Percentiles rank a stretch among this genome's conserved stretches.
These are phyloP conservation scores for Monodelphis domestica DNA, from an alignment of 2,797 vertebrate genomes.

Conservation along the genomic window DNA sequence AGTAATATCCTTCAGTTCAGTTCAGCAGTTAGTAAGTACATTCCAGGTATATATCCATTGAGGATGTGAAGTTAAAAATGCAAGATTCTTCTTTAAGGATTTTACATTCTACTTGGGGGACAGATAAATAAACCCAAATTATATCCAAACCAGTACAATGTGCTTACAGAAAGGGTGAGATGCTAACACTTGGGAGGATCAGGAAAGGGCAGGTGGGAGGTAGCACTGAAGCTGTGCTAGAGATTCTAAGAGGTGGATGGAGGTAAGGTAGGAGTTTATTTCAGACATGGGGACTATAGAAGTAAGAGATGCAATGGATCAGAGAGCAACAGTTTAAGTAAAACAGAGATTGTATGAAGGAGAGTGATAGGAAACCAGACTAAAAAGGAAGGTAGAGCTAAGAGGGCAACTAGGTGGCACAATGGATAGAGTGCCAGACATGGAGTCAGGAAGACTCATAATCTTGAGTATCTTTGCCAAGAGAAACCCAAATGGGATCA, in stretches of 20 bases:
- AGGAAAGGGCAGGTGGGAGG: too few species aligned
- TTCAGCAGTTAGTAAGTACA: too few species aligned
- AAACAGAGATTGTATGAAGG: not conserved
- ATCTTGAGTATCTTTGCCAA: not conserved
- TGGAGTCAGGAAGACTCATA: not conserved
- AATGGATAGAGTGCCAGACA: not conserved
- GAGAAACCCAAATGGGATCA: not conserved
- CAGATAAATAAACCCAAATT: too few species aligned
- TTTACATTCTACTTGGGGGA: too few species aligned
- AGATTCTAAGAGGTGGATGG: not conserved
- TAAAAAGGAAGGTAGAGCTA: not conserved
- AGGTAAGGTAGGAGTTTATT: not conserved
- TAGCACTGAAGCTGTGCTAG: not conserved
- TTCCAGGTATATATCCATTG: too few species aligned
- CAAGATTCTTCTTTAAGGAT: too few species aligned
- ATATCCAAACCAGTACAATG: too few species aligned
- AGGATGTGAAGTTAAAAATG: too few species aligned
- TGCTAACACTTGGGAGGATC: too few species aligned
- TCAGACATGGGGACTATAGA: not conserved
- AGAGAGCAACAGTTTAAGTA: not conserved
- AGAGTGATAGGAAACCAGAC: not conserved
- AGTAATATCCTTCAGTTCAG: not conserved
- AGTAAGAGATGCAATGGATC: not conserved
- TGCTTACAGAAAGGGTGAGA: too few species aligned
- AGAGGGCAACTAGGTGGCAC: not conserved